Base-by-base conservation (phyloP, 1,140 invertebrate species). In the Drosophila pectinifera region DNA sequence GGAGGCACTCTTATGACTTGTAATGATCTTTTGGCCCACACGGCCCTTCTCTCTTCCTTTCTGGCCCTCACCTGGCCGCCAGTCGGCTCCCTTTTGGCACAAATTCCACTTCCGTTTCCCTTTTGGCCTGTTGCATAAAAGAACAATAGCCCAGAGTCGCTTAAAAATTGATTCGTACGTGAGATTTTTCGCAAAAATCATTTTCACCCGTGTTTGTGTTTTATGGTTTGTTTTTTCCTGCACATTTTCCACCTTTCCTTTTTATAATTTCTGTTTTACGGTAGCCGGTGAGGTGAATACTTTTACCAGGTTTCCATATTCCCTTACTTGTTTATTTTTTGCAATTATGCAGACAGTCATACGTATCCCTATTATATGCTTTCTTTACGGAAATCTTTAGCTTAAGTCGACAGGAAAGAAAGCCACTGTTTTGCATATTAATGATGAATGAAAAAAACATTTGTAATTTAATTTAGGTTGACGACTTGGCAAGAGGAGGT, bases 141-240 rank as follows among this genome's bases (percentile, higher is more conserved):
- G 82, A 86, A 86, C 79, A 82, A 88, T 88, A 67, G 54, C 53
- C 26, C 13, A 67, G 68, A 73, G 65, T 70, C 70, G 80, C 73
- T 84, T 38, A 51, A 63, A 78, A 82, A 84, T 79, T 82, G 83
- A 73, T 83, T 72, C 58, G 83, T 88, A 86, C 82, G 82, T 86
- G 82, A 86, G 80, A 82, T 34, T 82, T 86, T 86, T 88, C 72
- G 49, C 70, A 48, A 49, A 86, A 72, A 53, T 74, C 26, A 73
- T 83, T 84, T 73, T 70, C 63, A 34, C 38, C 43, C 48, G 5
- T 39, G 28, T 39, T 26, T 51, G 14, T 61, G 38, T 68, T 45
- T 16, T 55, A 13, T 26, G 43, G 42, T 64, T 73, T 86, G 58
- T 90, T 79, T 86, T 76, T 86, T 83, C 80, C 79, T 89, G 75